Base-by-base conservation (phyloP, 2,797 vertebrate genomes). In the Enteromius trimaculatus region DNA sequence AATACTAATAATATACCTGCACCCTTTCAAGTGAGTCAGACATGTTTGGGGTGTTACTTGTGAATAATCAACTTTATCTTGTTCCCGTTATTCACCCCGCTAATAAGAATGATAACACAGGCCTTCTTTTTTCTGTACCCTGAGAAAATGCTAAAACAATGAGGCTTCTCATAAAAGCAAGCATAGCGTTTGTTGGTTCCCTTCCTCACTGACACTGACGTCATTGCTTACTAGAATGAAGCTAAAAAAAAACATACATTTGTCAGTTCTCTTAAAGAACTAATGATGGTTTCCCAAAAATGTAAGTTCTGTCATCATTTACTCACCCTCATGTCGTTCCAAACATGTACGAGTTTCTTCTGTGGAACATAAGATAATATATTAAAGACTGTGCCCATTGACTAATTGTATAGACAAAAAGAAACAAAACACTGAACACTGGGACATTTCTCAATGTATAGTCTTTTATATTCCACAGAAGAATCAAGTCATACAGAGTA, bases 191-290 rank as follows among this genome's bases (percentile, higher is more conserved):
- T 58, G 60, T 66, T 39, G 42, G 71, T 49, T 84, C 70, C 26
- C 81, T 80, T 71, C 82, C 80, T 79, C 51, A 31, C 82, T 74
- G 80, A 77, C 81, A 82, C 82, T 86, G 81, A 85, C 79, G 80
- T 83, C 82, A 84, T 34, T n/a, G 29, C 55, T 58, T 39, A 76
- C 21, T 19, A 51, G 47, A 58, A 13, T 37, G 51, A 64, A 72
- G 70, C 80, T 16, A 62, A 79, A 16, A 79, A 16, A 47, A 26
- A 6, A 14, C 10, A 44, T 2, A 42, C 2, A 53, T 37, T 26
- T 34, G 4, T 26, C 26, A 34, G 19, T 11, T 49, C 60, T n/a
- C 23, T 65, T 65, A 16, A 60, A 80, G 11, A 11, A 60, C 6
- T 47, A 7, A 14, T 7, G 26, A 72, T 51, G 5, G 26, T 29